Base-by-base conservation (phyloP, 2,888 invertebrate species). In the Leptinotarsa juncta region DNA sequence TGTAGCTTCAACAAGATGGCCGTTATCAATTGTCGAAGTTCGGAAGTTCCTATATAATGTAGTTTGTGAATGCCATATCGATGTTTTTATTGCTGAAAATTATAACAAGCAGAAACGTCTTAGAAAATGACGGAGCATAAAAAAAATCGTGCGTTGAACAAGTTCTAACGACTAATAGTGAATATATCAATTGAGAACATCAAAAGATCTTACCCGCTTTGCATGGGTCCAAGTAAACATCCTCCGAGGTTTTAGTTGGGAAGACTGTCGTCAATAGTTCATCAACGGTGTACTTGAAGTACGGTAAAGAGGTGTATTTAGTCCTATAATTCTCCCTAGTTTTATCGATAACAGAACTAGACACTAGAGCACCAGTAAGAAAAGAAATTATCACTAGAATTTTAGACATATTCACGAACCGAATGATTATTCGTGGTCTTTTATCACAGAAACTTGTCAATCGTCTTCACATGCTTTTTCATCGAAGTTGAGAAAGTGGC, bases 171-270 rank as follows among this genome's bases (percentile, higher is more conserved):
- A 5, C 32, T 5, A 32, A 32, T 42, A 10, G 10, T 42, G 42
- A n/a, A 42, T 10, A 42, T 42, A 12, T 42, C 42, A 12, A 12
- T 15, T 23, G 57, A 23, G 4, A 20, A 57, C 23, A 57, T 57
- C 7, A 55, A 57, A 53, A 26, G 14, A 12, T 32, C 67, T 92
- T 89, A 96, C 96, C 94, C 86, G 95, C 94, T 91, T 96, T 96
- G 88, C 96, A 96, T 72, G 96, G 94, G 89, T 96, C 96, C 90
- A 95, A 89, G 86, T 96, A 94, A 79, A 94, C 88, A 86, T 96
- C 96, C 78, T 91, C 90, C 65, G 94, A 94, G 75, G 92, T 91
- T 85, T 92, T 93, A 77, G 90, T 90, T 65, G 93, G 92, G 83
- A 94, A 95, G 79, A 90, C 89, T 72, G 88, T 90, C 71, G 88